Evolutionary conservation across 1,140 invertebrate species (phyloP), one percentile per base, ranked within the genome.

Genomic region (Saxidomus purpurata): DNA sequence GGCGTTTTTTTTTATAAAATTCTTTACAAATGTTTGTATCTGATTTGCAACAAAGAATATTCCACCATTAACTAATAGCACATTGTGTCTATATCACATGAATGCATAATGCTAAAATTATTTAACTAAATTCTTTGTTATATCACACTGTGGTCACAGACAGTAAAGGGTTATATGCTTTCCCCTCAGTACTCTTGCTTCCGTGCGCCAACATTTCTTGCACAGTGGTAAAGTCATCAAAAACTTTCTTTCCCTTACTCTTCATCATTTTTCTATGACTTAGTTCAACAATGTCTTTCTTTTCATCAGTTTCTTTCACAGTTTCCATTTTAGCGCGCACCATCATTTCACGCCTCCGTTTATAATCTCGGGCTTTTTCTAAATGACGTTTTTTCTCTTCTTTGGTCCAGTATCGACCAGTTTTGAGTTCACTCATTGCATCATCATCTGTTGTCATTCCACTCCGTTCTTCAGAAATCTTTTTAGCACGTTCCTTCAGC

Each of bases 381-480:
- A 98, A 93, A 91, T 98, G 98, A 28, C 97, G 96, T 92, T 98
- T 98, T 13, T 97, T 96, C 88, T 98, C 98, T 90, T 98, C 98
- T 95, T 97, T 97, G 25, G 96, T 97, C 97, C 98, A 98, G 94
- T 98, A 98, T 52, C 97, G 96, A 40, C 98, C 98, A 81, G 97
- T 96, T 95, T 98, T 98, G 77, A 98, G 96, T 93, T 98, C 98
- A 25, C 97, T 98, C 94, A 97, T 96, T 19, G 97, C 97, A 92
- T 98, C 98, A 93, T 98, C 98, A 93, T 98, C 98, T 0, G 98
- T 98, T 1, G 97, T 98, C 59, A 97, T 96, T 0, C 97, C 97
- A 83, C 97, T 96, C 47, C 97, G 95, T 92, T 98, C 97, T 92
- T 97, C 97, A 22, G 96, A 96, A 83, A 98, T 97, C 94, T 97